These are phyloP conservation scores for Ophion ellenae DNA, from an alignment of 2,888 invertebrate species.

Conservation along the genomic window DNA sequence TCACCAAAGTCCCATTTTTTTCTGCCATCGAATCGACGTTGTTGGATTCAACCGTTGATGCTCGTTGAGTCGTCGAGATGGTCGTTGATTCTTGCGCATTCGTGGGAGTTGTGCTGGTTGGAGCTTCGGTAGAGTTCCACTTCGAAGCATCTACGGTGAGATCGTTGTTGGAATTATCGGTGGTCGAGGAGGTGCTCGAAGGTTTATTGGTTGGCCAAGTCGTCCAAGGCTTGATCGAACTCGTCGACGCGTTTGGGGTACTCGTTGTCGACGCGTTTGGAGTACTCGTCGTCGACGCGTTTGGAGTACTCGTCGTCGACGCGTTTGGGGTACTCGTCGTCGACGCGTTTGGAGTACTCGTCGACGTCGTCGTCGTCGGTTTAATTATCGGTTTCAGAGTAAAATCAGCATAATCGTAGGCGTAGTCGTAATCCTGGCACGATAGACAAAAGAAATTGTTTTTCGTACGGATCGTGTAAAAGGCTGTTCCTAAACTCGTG, in stretches of 20 bases:
- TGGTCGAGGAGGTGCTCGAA: constrained; percentile 45
- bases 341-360: background rate
- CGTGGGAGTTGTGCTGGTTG: constrained; percentile 4
- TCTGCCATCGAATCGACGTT: constrained; percentile 8
- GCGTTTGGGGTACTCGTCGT: background rate
- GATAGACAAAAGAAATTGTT: background rate
- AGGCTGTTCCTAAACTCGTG: background rate
- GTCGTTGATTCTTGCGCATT: background rate
- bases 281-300: background rate
- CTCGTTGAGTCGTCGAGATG: background rate
- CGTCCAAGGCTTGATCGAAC: constrained; percentile 65
- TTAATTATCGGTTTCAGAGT: constrained; percentile 87
- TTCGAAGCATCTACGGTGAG: constrained; percentile 19
- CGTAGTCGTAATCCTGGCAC: constrained; percentile 89
- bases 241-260: background rate
- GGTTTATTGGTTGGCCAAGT: constrained; percentile 67
- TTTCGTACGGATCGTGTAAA: background rate
- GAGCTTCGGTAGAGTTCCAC: constrained; percentile 41
- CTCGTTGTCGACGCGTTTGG: background rate
- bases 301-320: background rate
- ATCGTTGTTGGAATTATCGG: constrained; percentile 20
- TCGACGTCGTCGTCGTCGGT: constrained; percentile 67
- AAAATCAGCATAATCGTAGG: constrained; percentile 90
- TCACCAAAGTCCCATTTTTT: constrained; percentile 26
- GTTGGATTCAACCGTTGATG: background rate